Percentiles rank a stretch among this genome's conserved stretches.
Conservation (phyloP, 2,113 vertebrate species). For the Eudyptes chrysolophus region DNA sequence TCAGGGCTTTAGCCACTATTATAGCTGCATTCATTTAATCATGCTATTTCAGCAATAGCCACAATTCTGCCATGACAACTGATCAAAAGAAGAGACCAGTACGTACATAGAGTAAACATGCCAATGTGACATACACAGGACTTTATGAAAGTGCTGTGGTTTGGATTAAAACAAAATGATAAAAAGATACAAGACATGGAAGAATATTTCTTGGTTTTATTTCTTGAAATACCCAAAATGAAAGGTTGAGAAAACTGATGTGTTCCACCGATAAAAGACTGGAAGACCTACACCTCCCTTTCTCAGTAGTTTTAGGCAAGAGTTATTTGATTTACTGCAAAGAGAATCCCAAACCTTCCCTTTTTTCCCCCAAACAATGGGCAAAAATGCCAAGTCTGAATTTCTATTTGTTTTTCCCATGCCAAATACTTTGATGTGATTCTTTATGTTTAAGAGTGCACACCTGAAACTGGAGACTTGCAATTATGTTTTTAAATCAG, state of each 20-base stretch:
- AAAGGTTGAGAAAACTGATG: background rate
- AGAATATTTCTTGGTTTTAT: background rate
- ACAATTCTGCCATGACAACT: background rate
- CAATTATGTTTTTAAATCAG: background rate
- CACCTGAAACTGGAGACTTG: background rate
- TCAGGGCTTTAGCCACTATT: background rate
- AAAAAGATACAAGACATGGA: background rate
- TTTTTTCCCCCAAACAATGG: background rate
- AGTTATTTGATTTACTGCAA: background rate
- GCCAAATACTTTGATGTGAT: background rate
- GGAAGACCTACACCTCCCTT: background rate
- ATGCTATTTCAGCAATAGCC: background rate
- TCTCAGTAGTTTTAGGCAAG: background rate
- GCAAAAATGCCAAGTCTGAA: background rate
- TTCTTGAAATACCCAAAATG: background rate
- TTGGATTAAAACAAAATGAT: background rate
- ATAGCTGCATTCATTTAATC: background rate
- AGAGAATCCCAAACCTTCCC: background rate
- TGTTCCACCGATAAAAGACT: background rate
- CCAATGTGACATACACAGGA: background rate
- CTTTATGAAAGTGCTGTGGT: background rate
- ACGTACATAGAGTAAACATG: background rate
- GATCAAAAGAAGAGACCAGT: background rate
- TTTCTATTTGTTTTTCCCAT: background rate
- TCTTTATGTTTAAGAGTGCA: background rate